Conservation (phyloP, 2,797 vertebrate species). For the Mormyrus hasselquistii region DNA sequence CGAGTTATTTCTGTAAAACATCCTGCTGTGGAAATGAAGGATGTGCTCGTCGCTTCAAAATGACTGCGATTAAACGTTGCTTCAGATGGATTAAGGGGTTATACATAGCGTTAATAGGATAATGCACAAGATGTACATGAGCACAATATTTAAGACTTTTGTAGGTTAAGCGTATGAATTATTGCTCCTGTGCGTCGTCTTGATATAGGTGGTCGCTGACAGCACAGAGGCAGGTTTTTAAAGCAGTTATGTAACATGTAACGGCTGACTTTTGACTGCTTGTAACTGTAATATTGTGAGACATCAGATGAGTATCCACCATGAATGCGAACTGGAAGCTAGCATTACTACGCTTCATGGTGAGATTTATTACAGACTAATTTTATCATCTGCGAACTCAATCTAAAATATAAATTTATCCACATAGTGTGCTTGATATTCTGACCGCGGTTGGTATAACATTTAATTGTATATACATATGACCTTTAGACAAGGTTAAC, state of each 20-base stretch:
- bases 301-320: not conserved
- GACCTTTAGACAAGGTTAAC: constrained; percentile 3
- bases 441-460: not conserved
- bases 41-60: not conserved
- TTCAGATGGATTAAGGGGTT: not conserved
- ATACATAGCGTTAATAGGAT: not conserved
- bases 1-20: not conserved
- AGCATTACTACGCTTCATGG: not conserved
- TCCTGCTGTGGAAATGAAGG: not conserved
- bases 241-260: not conserved
- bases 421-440: not conserved
- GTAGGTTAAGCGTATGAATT: not conserved
- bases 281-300: not conserved
- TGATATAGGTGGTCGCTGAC: not conserved
- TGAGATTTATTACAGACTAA: not conserved
- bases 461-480: not conserved
- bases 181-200: not conserved
- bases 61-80: not conserved
- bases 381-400: not conserved
- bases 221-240: not conserved
- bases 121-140: not conserved
- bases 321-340: not conserved
- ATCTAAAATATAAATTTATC: not conserved
- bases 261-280: not conserved
- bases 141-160: not conserved